phyloP scores from a whole-genome alignment of 1,140 invertebrate genomes.

The Drosophila rhopaloa region DNA sequence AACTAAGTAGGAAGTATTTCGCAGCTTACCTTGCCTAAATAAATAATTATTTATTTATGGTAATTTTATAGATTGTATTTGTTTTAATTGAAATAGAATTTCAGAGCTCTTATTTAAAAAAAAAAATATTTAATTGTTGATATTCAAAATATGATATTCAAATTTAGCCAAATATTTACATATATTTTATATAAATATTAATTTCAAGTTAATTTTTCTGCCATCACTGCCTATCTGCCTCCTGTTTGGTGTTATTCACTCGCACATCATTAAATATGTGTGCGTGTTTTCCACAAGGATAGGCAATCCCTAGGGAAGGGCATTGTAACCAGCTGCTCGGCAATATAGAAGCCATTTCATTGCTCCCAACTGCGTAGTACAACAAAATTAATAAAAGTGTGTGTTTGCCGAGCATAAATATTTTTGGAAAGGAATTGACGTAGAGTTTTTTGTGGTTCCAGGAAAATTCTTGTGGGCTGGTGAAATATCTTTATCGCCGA shows the following conservation, averaged over 20 bases:
- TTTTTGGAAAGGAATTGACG: constrained; percentile 15
- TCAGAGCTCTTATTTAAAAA: too few species aligned
- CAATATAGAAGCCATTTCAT: constrained; percentile 25
- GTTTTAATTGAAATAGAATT: too few species aligned
- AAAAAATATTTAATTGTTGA: too few species aligned
- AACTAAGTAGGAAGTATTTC: too few species aligned
- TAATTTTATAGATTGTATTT: too few species aligned
- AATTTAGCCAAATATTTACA: too few species aligned
- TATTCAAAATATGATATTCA: too few species aligned
- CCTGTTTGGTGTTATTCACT: constrained; percentile 15
- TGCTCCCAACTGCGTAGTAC: constrained; percentile 24
- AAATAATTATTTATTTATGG: too few species aligned
- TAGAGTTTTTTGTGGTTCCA: constrained; percentile 2
- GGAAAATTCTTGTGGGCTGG: not conserved
- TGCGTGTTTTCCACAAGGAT: constrained; percentile 17
- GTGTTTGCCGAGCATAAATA: constrained; percentile 16
- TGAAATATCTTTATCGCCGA: not conserved
- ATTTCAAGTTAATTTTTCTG: too few species aligned
- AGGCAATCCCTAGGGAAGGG: constrained; percentile 25
- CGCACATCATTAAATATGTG: constrained; percentile 33
- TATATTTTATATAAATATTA: too few species aligned
- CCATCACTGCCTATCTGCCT: constrained; percentile 11
- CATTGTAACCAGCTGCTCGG: constrained; percentile 34
- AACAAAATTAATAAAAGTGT: constrained; percentile 9
- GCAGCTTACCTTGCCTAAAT: too few species aligned